These are phyloP conservation scores for Syngnathus typhle DNA, from an alignment of 2,113 vertebrate genomes.

Conservation along the genomic window DNA sequence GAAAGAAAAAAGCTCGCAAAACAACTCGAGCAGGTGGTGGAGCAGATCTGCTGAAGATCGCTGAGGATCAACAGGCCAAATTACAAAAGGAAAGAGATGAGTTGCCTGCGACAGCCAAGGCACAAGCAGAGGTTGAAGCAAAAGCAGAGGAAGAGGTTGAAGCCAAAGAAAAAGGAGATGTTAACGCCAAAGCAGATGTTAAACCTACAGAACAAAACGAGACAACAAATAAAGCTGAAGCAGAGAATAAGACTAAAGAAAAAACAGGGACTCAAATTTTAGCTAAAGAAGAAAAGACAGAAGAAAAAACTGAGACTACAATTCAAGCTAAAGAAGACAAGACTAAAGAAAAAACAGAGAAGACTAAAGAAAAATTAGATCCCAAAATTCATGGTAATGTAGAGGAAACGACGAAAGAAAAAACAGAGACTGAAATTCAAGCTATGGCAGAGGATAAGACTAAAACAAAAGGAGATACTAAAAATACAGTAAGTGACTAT, in stretches of 20 bases:
- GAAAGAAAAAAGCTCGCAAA: constrained; percentile 68
- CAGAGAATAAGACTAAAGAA: neutral
- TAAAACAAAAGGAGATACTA: neutral
- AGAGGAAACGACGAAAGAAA: too few species aligned
- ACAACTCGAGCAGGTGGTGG: constrained; percentile 63
- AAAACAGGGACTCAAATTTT: neutral
- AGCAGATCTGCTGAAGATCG: constrained; percentile 54
- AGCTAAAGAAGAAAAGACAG: neutral
- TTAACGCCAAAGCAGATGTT: constrained; percentile 7
- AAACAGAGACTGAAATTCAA: neutral
- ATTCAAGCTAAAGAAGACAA: neutral
- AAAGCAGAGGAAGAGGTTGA: neutral
- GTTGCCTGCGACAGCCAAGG: constrained; percentile 43
- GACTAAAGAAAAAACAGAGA: neutral
- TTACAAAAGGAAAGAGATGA: constrained; percentile 50
- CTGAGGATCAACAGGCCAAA: constrained; percentile 58
- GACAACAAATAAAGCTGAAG: neutral
- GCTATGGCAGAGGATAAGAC: neutral
- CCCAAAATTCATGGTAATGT: neutral
- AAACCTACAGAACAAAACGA: neutral
- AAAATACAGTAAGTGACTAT: neutral
- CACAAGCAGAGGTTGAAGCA: constrained; percentile 21
- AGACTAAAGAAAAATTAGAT: constrained; percentile 4
- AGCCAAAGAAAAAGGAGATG: neutral
- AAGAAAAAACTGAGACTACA: neutral